Evolutionary conservation across 2,113 vertebrate species (phyloP).

Genomic region (Sus scrofa): DNA sequence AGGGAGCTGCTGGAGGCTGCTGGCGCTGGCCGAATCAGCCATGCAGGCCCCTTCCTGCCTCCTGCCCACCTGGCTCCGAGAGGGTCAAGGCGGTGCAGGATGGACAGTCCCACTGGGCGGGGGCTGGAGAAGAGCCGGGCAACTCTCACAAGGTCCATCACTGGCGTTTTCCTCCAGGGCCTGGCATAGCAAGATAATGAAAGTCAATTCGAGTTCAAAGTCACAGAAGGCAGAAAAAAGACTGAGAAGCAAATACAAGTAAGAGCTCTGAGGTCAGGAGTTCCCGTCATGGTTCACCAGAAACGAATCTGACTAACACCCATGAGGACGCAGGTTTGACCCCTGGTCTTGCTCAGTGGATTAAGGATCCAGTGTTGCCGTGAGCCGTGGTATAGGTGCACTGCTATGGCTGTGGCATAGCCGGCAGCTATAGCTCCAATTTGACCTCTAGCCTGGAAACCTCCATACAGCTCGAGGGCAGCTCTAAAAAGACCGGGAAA

Average conservation of each 20-base stretch:
- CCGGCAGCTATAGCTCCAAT: no score
- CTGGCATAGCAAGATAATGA: constrained; percentile 44
- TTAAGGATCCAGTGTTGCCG: no score
- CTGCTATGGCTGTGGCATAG: no score
- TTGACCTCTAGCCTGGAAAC: no score
- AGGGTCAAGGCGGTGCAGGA: background rate
- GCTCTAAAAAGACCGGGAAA: no score
- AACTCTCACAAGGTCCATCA: constrained; percentile 54
- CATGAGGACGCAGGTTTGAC: no score
- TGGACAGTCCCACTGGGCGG: background rate
- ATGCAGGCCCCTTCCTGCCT: background rate
- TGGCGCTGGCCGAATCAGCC: accelerated
- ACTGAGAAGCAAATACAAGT: background rate
- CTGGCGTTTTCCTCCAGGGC: background rate
- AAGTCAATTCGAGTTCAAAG: background rate
- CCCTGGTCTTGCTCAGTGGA: no score
- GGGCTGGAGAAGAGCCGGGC: background rate
- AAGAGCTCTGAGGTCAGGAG: background rate
- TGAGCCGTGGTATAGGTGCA: no score
- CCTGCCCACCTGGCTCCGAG: background rate
- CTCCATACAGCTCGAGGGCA: no score
- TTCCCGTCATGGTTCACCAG: no score
- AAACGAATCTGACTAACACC: no score
- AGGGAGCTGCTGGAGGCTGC: constrained; percentile 11
- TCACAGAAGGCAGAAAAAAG: background rate